Percentiles rank a stretch among this genome's conserved stretches.
Evolutionary conservation across 2,888 invertebrate species (phyloP).

Genomic region (Abrostola tripartita): DNA sequence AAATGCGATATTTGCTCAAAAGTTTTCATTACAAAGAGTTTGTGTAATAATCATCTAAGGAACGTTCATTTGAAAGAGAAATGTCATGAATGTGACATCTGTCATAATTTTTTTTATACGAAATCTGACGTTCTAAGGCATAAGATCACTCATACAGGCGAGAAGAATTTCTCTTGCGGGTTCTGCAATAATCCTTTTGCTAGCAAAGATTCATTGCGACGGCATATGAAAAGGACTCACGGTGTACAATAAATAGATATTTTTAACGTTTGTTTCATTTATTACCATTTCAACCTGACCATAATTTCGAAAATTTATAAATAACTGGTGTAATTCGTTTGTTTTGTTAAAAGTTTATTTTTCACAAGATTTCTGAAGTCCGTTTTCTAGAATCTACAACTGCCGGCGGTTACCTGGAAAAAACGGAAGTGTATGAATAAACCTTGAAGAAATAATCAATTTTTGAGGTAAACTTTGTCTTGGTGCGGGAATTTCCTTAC

Average conservation of each 20-base stretch:
- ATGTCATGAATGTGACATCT: constrained; percentile 75
- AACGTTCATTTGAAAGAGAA: constrained; percentile 80
- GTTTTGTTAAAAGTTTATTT: too few relatives aligned
- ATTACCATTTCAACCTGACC: too few relatives aligned
- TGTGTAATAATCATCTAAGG: constrained; percentile 78
- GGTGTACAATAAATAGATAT: constrained; percentile 43
- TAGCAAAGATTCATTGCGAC: constrained; percentile 75
- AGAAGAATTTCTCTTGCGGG: constrained; percentile 72
- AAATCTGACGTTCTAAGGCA: constrained; percentile 77
- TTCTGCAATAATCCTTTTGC: constrained; percentile 74
- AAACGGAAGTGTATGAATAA: too few relatives aligned
- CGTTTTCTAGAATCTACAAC: too few relatives aligned
- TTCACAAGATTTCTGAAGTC: too few relatives aligned
- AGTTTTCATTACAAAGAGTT: constrained; percentile 74
- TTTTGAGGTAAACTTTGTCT: too few relatives aligned
- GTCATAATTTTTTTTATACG: constrained; percentile 76
- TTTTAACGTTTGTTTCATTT: neutral
- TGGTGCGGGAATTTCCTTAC: too few relatives aligned
- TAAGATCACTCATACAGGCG: constrained; percentile 75
- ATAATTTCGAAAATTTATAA: too few relatives aligned
- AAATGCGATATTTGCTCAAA: constrained; percentile 74
- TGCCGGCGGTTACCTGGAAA: too few relatives aligned
- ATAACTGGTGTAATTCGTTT: too few relatives aligned
- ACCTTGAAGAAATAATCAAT: too few relatives aligned
- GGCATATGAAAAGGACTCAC: constrained; percentile 77